Conservation (phyloP, 2,797 vertebrate genomes). For the Anabas testudineus region DNA sequence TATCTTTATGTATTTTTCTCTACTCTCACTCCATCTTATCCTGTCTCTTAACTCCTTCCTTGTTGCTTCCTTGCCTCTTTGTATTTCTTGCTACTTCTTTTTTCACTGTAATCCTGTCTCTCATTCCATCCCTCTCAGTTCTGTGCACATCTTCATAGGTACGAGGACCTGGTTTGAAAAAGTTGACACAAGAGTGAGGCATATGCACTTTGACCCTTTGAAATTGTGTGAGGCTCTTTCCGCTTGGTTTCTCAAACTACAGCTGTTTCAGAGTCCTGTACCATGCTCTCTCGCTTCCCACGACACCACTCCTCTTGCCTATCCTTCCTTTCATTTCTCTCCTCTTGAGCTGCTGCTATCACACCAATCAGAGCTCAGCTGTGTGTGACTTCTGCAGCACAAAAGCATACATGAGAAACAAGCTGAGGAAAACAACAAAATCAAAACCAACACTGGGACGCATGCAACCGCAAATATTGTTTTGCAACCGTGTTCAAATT, state of each 20-base stretch:
- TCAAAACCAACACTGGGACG: conserved; percentile 71
- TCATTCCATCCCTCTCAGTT: conserved; percentile 12
- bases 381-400: conserved; percentile 63
- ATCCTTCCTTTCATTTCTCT: conserved; percentile 21
- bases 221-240: conserved; percentile 24
- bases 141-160: conserved; percentile 21
- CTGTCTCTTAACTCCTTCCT: conserved; percentile 1
- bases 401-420: conserved; percentile 67
- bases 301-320: conserved; percentile 31
- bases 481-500: conserved; percentile 80
- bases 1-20: conserved; percentile 10
- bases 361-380: conserved; percentile 66
- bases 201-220: conserved; percentile 40
- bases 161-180: conserved; percentile 30
- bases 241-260: background rate
- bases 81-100: conserved; percentile 6
- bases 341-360: conserved; percentile 52
- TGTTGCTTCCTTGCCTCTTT: conserved; percentile 8
- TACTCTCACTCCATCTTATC: conserved; percentile 34
- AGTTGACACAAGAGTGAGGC: conserved; percentile 30
- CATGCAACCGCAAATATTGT: conserved; percentile 79
- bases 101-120: conserved; percentile 1
- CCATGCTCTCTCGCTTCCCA: conserved; percentile 15
- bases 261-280: conserved; percentile 46
- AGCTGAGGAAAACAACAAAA: conserved; percentile 74